Conservation (phyloP, 2,888 invertebrate genomes). For the Cantharis flavilabris region DNA sequence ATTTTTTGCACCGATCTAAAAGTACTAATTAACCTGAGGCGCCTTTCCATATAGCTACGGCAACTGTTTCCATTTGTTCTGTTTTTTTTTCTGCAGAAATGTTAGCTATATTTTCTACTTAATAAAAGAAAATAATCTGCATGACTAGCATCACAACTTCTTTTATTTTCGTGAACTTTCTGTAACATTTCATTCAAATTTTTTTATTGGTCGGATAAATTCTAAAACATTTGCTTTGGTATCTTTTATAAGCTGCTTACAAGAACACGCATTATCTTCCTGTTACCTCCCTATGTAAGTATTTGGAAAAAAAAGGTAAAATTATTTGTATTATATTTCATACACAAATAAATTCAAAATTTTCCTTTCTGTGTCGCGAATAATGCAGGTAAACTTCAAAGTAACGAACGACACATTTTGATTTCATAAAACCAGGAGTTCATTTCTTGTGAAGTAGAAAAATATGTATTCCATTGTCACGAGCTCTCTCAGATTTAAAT, state of each 20-base stretch:
- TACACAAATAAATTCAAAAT: constrained; percentile 22
- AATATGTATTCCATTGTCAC: constrained; percentile 50
- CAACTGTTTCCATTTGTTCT: neutral
- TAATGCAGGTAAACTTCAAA: constrained; percentile 23
- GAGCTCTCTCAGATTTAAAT: constrained; percentile 44
- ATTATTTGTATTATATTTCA: constrained; percentile 10
- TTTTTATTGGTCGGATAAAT: neutral
- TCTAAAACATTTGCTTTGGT: neutral
- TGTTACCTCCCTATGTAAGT: neutral
- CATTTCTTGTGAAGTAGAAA: constrained; percentile 44
- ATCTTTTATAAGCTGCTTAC: neutral
- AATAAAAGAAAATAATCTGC: neutral
- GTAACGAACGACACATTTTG: constrained; percentile 22
- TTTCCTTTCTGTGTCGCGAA: neutral
- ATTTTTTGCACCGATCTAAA: constrained; percentile 15
- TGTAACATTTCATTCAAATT: neutral
- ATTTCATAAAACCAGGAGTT: constrained; percentile 31
- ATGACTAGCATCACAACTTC: neutral
- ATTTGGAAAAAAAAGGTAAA: neutral
- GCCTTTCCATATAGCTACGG: constrained; percentile 22
- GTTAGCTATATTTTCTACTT: neutral
- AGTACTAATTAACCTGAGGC: constrained; percentile 15
- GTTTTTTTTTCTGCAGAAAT: neutral
- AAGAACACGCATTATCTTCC: neutral
- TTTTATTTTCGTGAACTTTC: neutral